Percentiles rank a stretch among this genome's conserved stretches.
Evolutionary conservation across 2,113 vertebrate species (phyloP).

Genomic region (Apodemus sylvaticus): DNA sequence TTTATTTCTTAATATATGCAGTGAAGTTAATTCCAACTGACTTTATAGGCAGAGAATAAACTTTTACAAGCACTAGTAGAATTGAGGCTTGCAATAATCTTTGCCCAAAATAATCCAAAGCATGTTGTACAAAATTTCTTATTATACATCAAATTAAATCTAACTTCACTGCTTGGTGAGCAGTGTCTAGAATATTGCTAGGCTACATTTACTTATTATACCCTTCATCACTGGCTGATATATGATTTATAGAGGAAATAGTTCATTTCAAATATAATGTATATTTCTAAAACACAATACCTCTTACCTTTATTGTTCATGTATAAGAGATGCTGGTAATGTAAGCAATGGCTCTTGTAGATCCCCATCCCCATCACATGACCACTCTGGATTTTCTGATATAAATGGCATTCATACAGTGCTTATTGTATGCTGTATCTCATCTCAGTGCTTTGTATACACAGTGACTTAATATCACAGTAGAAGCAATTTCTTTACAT

Average conservation of each 20-base stretch:
- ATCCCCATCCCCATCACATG: too few relatives aligned
- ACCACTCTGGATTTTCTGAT: not conserved
- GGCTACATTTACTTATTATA: not conserved
- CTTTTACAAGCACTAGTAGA: not conserved
- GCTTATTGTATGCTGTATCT: not conserved
- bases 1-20: conserved; percentile 63
- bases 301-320: not conserved
- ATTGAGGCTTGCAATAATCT: conserved; percentile 59
- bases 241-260: conserved; percentile 2
- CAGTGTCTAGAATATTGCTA: not conserved
- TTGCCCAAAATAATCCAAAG: conserved; percentile 39
- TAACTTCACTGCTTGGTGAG: not conserved
- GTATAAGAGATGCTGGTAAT: not conserved
- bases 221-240: not conserved
- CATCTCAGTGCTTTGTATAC: not conserved
- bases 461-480: not conserved
- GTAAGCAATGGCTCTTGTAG: not conserved
- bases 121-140: conserved; percentile 36
- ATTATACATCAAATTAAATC: conserved; percentile 34
- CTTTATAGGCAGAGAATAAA: conserved; percentile 52
- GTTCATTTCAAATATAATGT: not conserved
- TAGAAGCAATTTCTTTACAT: not conserved
- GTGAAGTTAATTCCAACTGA: conserved; percentile 24
- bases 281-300: conserved; percentile 4
- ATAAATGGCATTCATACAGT: not conserved